Percentiles rank a stretch among this genome's conserved stretches.
Conservation (phyloP, 2,797 vertebrate genomes). For the Rhyacichthys aspro region DNA sequence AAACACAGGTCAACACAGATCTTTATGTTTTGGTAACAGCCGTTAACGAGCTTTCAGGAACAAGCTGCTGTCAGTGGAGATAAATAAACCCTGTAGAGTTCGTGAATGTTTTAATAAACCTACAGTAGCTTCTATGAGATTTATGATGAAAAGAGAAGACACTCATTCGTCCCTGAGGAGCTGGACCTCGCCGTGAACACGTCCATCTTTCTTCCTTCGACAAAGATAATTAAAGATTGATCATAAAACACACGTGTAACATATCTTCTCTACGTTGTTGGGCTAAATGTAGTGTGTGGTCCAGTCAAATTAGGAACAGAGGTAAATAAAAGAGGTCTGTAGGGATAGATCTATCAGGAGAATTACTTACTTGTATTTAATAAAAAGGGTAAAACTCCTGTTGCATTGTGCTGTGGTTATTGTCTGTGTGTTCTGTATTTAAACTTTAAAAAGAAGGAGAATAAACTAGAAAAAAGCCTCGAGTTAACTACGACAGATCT, state of each 20-base stretch:
- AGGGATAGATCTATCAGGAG: slow-evolving; percentile 12
- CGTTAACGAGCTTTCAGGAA: too few relatives aligned
- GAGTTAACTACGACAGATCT: too few relatives aligned
- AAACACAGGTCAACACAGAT: too few relatives aligned
- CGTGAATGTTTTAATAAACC: neutral
- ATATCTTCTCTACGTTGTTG: neutral
- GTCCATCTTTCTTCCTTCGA: neutral
- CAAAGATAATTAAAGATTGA: slow-evolving; percentile 19
- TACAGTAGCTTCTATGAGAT: too few relatives aligned
- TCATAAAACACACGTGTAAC: slow-evolving; percentile 27
- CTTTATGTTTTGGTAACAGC: too few relatives aligned
- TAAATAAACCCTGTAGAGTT: neutral
- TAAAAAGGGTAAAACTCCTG: too few relatives aligned
- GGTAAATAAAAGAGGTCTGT: slow-evolving; percentile 11
- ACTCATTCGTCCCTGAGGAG: neutral
- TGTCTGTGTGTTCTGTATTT: too few relatives aligned
- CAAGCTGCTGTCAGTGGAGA: neutral
- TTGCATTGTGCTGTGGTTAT: too few relatives aligned
- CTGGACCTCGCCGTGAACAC: neutral
- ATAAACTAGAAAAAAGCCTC: too few relatives aligned
- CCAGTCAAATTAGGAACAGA: neutral
- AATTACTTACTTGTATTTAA: too few relatives aligned
- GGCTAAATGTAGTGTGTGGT: neutral
- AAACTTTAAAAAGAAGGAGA: too few relatives aligned
- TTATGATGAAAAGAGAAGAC: neutral